Evolutionary conservation across 2,888 invertebrate genomes (phyloP), one percentile per base, ranked within the genome.

Genomic region (Nymphalis polychloros): DNA sequence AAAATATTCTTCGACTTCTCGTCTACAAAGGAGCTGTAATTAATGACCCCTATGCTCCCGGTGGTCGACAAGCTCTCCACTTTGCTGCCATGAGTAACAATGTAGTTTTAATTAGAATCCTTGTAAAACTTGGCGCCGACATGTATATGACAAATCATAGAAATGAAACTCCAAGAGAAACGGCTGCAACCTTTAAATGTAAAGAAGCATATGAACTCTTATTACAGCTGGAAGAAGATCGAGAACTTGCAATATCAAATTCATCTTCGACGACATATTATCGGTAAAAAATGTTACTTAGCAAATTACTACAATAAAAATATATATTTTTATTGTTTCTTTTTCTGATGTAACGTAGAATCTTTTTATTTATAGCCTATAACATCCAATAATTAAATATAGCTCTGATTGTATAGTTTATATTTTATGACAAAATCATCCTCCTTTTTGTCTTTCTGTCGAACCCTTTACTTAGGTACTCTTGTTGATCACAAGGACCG

Each of bases 51-150:
- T 77, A 82, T 1, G 86, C 84, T 0, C 87, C 89, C 1, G 91
- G 90, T 1, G 84, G 87, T 13, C 84, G 93, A 17, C 93, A 93
- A 74, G 87, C 91, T 0, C 77, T 94, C 50, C 93, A 94, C 77
- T 89, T 92, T 70, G 93, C 92, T 17, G 93, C 93, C 3, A 90
- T 93, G 84, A 88, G 87, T 69, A 87, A 92, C 71, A 92, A 93
- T 71, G 79, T 81, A 52, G 75, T 73, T 2, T 81, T 93, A 1
- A 88, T 90, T 20, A 68, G 72, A 7, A 76, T 87, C 50, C 82
- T 93, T 8, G 67, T 90, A 1, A 74, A 81, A 0, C 76, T 88
- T 5, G 92, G 92, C 31, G 91, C 90, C 10, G 78, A 90, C 75
- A 68, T 86, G 1, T 75, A 76, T 52, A 71, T 78, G 31, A 78